Conservation (phyloP, 2,113 vertebrate genomes). For the Suncus etruscus region DNA sequence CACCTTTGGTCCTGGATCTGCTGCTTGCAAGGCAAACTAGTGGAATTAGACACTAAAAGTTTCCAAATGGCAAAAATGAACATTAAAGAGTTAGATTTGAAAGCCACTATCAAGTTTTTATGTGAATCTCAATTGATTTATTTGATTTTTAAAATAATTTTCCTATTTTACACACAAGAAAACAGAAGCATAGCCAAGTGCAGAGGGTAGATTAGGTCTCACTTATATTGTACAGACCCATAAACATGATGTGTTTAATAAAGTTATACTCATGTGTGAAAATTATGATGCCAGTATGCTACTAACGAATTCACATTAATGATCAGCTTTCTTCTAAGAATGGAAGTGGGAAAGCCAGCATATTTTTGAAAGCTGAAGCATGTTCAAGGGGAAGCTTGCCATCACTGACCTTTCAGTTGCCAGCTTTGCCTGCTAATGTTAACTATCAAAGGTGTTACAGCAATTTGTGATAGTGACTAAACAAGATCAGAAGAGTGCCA, state of each 20-base stretch:
- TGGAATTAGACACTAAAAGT: not conserved
- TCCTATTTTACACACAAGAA: not conserved
- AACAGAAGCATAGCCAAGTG: not conserved
- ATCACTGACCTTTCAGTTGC: not conserved
- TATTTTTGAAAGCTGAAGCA: not conserved
- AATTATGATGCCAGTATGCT: too few species aligned
- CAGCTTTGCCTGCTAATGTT: not conserved
- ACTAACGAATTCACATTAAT: not conserved
- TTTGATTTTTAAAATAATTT: constrained; percentile 34
- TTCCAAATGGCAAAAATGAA: not conserved
- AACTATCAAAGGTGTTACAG: not conserved
- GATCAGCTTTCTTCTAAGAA: not conserved
- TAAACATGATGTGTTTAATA: not conserved
- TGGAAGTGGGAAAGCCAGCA: not conserved
- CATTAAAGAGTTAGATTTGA: not conserved
- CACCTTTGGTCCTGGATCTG: too few species aligned
- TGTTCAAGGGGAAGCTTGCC: not conserved
- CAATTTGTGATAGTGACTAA: not conserved
- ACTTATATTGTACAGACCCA: not conserved
- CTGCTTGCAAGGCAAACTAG: too few species aligned
- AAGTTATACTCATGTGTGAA: not conserved
- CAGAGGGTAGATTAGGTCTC: not conserved
- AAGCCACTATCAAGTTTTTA: constrained; percentile 3
- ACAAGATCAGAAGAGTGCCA: not conserved
- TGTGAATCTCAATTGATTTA: constrained; percentile 1